Conservation (phyloP, 1,140 invertebrate genomes). For the Dendrolimus punctatus region DNA sequence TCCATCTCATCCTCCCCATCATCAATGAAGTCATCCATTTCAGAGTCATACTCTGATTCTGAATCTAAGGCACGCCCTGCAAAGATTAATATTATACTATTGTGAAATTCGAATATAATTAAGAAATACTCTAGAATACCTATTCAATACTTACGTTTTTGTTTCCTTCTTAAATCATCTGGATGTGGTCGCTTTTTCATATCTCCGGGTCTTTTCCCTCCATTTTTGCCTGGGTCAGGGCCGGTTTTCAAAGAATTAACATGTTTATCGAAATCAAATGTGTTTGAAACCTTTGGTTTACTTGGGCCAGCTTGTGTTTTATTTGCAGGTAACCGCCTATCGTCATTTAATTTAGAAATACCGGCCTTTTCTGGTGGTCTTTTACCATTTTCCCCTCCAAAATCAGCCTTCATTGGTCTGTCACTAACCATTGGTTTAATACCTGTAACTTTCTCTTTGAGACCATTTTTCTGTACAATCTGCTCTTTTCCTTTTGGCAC, state of each 20-base stretch:
- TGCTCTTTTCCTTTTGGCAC: conserved; percentile 45
- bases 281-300: conserved; percentile 38
- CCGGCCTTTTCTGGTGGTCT: conserved; percentile 25
- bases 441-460: conserved; percentile 30
- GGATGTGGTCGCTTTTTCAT: conserved; percentile 68
- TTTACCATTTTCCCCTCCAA: conserved; percentile 38
- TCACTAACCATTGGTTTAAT: conserved; percentile 26
- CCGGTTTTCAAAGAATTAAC: conserved; percentile 47
- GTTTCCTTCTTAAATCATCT: conserved; percentile 56
- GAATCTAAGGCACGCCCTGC: conserved; percentile 74
- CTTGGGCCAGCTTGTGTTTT: conserved; percentile 25
- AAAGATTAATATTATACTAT: not conserved
- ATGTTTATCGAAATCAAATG: conserved; percentile 61
- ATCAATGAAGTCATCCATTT: conserved; percentile 94
- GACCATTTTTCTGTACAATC: conserved; percentile 19
- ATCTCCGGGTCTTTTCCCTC: conserved; percentile 15
- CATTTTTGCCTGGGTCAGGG: conserved; percentile 7
- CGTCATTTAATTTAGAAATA: conserved; percentile 36
- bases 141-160: conserved; percentile 62
- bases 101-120: too few relatives aligned
- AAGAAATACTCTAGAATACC: not conserved
- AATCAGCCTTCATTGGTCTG: conserved; percentile 17
- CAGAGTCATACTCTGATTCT: conserved; percentile 89
- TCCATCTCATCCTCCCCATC: conserved; percentile 82
- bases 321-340: conserved; percentile 27